These are phyloP conservation scores for Papilio machaon DNA, from an alignment of 1,140 invertebrate genomes.

Conservation along the genomic window DNA sequence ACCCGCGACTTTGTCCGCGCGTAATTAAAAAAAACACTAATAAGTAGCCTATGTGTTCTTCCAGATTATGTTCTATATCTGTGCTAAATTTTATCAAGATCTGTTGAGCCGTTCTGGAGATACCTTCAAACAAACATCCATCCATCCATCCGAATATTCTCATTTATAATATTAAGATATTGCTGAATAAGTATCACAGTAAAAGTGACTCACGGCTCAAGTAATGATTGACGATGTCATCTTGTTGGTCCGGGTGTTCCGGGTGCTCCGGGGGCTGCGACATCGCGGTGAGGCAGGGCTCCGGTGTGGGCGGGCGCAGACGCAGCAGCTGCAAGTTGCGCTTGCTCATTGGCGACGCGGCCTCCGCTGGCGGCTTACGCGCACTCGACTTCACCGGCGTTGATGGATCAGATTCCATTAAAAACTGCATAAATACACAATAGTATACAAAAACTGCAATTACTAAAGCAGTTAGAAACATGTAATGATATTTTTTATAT, in stretches of 20 bases:
- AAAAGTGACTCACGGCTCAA: slow-evolving; percentile 61
- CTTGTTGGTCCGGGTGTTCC: slow-evolving; percentile 46
- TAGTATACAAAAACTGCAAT: not conserved
- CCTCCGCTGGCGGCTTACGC: slow-evolving; percentile 51
- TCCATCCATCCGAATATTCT: too few species aligned
- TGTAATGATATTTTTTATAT: too few species aligned
- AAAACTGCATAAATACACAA: slow-evolving; percentile 51
- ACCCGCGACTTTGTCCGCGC: too few species aligned
- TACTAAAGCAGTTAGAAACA: too few species aligned
- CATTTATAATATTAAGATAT: too few species aligned
- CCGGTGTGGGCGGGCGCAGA: slow-evolving; percentile 63
- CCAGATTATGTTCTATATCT: too few species aligned
- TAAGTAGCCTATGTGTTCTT: too few species aligned
- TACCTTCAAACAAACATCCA: too few species aligned
- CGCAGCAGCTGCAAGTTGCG: slow-evolving; percentile 72
- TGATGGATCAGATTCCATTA: slow-evolving; percentile 53
- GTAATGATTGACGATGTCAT: slow-evolving; percentile 73
- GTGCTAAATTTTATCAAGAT: too few species aligned
- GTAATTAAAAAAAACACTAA: too few species aligned
- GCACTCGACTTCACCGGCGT: slow-evolving; percentile 56
- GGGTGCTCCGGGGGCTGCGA: slow-evolving; percentile 49
- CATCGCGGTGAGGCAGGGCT: slow-evolving; percentile 55
- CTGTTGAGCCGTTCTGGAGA: too few species aligned
- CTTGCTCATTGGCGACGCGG: slow-evolving; percentile 75
- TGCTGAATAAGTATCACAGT: too few species aligned